phyloP scores from a whole-genome alignment of 2,113 vertebrate species.

The Sakesphorus luctuosus region DNA sequence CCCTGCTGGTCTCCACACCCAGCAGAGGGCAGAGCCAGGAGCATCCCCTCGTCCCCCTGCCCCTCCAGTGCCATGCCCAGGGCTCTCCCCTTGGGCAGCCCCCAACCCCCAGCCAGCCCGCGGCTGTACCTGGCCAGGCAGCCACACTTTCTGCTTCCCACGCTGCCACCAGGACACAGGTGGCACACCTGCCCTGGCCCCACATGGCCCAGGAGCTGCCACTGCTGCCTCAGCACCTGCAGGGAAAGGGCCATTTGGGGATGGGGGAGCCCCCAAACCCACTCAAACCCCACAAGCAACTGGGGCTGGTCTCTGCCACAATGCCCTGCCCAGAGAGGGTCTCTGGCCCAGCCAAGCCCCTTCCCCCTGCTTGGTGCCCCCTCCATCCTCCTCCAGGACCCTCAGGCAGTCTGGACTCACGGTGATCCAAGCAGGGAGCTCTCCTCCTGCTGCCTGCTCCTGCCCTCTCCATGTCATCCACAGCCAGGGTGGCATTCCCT shows the following conservation, averaged over 20 bases:
- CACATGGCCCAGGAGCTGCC: fast-evolving
- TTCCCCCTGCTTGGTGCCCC: not conserved
- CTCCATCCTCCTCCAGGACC: not conserved
- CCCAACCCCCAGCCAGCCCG: not conserved
- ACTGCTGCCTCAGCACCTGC: not conserved
- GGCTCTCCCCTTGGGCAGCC: not conserved
- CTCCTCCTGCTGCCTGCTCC: not conserved
- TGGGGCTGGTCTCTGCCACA: not conserved
- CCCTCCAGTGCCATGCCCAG: fast-evolving
- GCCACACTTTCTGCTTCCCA: not conserved
- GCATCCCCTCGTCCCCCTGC: not conserved
- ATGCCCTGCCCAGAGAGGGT: too few relatives aligned
- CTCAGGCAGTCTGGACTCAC: not conserved
- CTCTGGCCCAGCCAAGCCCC: not conserved
- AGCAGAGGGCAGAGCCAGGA: not conserved
- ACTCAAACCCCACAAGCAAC: not conserved
- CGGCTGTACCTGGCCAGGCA: not conserved
- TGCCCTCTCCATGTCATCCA: fast-evolving
- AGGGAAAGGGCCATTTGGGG: fast-evolving
- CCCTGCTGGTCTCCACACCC: not conserved
- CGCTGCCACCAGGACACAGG: not conserved
- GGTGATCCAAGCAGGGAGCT: not conserved
- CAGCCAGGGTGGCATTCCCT: fast-evolving
- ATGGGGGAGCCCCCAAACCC: not conserved
- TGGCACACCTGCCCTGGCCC: fast-evolving